Percentiles rank a stretch among this genome's conserved stretches.
Conservation (phyloP, 2,797 vertebrate species). For the Acanthurus lineatus region DNA sequence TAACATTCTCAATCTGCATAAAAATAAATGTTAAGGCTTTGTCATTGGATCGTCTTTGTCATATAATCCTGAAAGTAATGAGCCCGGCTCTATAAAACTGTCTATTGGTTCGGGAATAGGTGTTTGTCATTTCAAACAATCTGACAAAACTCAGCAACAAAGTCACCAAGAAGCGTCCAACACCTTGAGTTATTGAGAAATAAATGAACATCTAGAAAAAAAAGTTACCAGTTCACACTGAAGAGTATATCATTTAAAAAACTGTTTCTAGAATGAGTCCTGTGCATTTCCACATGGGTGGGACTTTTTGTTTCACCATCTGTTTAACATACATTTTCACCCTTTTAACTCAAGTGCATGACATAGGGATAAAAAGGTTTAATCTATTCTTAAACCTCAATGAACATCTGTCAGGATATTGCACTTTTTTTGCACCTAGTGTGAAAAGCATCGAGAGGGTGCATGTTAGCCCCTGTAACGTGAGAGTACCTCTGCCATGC, state of each 20-base stretch:
- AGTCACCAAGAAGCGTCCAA: neutral
- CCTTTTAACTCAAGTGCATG: neutral
- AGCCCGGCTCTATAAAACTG: neutral
- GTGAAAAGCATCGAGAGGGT: neutral
- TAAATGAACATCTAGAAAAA: neutral
- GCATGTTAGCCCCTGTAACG: constrained; percentile 1
- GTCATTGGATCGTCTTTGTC: neutral
- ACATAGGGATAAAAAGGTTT: neutral
- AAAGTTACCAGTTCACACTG: neutral
- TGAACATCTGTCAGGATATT: neutral
- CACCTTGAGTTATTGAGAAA: neutral
- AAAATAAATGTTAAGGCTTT: neutral
- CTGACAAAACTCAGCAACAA: constrained; percentile 16
- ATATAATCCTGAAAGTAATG: neutral
- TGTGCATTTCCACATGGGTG: neutral
- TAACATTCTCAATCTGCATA: constrained; percentile 2
- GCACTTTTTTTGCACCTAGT: neutral
- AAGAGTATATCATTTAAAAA: neutral
- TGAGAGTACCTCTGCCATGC: neutral
- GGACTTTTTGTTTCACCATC: neutral
- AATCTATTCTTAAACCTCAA: neutral
- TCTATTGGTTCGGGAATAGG: neutral
- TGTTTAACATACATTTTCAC: neutral
- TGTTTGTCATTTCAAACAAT: constrained; percentile 8
- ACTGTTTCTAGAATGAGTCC: neutral